Evolutionary conservation across 2,797 vertebrate genomes (phyloP).

Genomic region (Semotilus atromaculatus): DNA sequence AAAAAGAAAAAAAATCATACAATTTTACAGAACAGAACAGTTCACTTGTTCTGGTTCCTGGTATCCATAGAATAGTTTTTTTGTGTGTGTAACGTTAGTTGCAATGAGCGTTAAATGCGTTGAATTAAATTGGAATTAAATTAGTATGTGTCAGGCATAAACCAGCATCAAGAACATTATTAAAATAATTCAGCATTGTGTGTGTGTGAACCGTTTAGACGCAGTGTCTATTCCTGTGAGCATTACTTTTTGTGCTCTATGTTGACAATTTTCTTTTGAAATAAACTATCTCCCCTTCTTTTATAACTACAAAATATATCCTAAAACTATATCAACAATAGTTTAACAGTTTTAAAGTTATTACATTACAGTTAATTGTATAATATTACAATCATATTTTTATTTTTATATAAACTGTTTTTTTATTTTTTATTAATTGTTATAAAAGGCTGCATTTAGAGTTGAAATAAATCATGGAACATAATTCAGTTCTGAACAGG

Average conservation of each 20-base stretch:
- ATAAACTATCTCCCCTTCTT: not conserved
- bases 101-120: not conserved
- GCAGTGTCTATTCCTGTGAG: not conserved
- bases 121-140: not conserved
- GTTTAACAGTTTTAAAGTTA: not conserved
- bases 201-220: not conserved
- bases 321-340: not conserved
- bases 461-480: not conserved
- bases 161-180: not conserved
- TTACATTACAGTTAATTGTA: not conserved
- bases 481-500: not conserved
- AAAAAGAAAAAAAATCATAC: not conserved
- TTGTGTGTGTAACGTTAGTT: not conserved
- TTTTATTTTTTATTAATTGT: not conserved
- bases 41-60: not conserved
- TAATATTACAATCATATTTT: too few species aligned
- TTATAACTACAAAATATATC: not conserved
- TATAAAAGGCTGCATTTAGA: not conserved
- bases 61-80: not conserved
- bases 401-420: not conserved
- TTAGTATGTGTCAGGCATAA: not conserved
- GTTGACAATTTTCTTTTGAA: not conserved
- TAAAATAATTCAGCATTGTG: not conserved
- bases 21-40: not conserved
- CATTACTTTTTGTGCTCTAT: not conserved